Conservation (phyloP, 2,113 vertebrate genomes). For the Boulengeromyrus knoepffleri region DNA sequence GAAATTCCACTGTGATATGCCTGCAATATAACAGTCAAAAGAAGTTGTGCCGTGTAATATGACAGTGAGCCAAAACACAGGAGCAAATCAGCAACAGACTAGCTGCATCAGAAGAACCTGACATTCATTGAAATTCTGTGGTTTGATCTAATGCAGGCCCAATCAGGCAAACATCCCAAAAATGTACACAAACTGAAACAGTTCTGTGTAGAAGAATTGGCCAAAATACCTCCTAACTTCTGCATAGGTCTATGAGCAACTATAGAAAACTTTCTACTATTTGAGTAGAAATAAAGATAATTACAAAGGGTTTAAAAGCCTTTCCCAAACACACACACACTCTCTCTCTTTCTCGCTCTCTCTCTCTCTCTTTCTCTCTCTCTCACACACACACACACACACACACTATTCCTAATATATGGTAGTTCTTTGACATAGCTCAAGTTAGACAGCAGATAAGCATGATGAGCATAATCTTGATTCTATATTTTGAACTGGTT, state of each 20-base stretch:
- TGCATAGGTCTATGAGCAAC: neutral
- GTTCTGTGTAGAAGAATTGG: neutral
- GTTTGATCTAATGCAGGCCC: neutral
- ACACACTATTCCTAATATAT: neutral
- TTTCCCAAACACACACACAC: neutral
- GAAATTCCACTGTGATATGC: neutral
- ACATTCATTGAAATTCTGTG: neutral
- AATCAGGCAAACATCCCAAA: neutral
- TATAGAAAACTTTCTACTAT: neutral
- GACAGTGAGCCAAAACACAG: neutral
- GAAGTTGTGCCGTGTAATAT: neutral
- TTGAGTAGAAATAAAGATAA: neutral
- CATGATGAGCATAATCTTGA: neutral
- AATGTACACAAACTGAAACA: neutral
- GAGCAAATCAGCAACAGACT: neutral
- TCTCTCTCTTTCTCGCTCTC: no score
- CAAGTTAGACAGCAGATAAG: neutral
- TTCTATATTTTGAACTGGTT: neutral
- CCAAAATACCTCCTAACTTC: neutral
- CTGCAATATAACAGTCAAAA: neutral
- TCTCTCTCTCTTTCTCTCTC: no score
- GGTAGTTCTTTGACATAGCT: neutral
- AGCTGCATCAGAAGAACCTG: neutral
- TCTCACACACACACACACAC: no score
- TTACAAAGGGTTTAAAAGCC: neutral